Evolutionary conservation across 2,797 vertebrate genomes (phyloP).

Genomic region (Propithecus deckenii): DNA sequence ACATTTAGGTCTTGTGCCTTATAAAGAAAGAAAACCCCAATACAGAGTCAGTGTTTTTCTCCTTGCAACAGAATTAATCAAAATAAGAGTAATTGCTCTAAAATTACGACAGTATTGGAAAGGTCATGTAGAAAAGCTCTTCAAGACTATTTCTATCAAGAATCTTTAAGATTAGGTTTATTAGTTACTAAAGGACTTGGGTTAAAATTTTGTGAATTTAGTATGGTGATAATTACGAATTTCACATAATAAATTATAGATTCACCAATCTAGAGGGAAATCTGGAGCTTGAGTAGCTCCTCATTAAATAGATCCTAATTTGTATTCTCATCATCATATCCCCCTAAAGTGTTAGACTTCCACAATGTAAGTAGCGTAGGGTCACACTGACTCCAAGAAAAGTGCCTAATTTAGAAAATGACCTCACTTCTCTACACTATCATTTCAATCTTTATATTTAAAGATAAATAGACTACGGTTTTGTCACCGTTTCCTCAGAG

Average conservation of each 20-base stretch:
- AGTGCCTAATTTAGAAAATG: neutral
- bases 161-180: neutral
- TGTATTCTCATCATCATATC: neutral
- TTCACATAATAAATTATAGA: neutral
- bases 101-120: neutral
- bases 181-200: neutral
- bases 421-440: neutral
- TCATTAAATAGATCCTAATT: neutral
- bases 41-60: constrained; percentile 47
- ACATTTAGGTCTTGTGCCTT: constrained; percentile 98
- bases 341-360: neutral
- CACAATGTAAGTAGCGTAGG: neutral
- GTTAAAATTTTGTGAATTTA: neutral
- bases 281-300: neutral
- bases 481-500: neutral
- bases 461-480: neutral
- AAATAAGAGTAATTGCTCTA: neutral
- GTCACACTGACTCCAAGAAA: neutral
- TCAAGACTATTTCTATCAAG: neutral
- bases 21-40: constrained; percentile 46
- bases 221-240: neutral
- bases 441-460: neutral
- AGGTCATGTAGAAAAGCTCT: neutral
- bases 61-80: neutral
- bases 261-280: neutral